These are phyloP conservation scores for Pristionchus arcanus DNA, from an alignment of 2,888 invertebrate genomes.

Conservation along the genomic window DNA sequence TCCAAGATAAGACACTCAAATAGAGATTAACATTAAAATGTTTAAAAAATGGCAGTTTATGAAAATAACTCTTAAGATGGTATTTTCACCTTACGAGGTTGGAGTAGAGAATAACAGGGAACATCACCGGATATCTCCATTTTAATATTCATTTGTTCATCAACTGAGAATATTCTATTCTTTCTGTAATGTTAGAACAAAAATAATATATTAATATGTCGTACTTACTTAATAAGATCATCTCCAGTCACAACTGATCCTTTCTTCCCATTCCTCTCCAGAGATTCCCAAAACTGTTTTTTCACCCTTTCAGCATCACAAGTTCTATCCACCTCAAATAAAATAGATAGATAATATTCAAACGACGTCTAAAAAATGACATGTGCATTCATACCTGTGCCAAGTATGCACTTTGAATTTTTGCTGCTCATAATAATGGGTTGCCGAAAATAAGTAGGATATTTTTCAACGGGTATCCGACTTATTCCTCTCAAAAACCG, in stretches of 20 bases:
- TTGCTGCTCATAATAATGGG: no score
- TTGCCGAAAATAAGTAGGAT: no score
- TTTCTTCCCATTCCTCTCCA: background rate
- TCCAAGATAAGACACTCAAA: slow-evolving; percentile 72
- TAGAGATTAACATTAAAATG: background rate
- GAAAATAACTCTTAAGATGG: background rate
- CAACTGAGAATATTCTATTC: slow-evolving; percentile 8
- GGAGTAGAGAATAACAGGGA: slow-evolving; percentile 55
- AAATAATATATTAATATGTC: background rate
- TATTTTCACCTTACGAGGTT: slow-evolving; percentile 55
- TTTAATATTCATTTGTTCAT: background rate
- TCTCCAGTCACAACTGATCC: slow-evolving; percentile 40
- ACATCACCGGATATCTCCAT: slow-evolving; percentile 46
- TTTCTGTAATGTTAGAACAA: background rate
- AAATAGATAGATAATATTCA: background rate
- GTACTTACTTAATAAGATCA: background rate
- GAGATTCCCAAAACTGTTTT: background rate
- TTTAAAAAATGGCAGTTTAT: background rate
- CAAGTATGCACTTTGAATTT: no score
- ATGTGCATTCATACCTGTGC: no score
- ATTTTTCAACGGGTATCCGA: no score
- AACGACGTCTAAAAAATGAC: background rate
- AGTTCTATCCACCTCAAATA: background rate
- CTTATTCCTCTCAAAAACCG: no score
- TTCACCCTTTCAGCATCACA: background rate